These are phyloP conservation scores for Polydrusus pterygomalis DNA, from an alignment of 2,888 invertebrate genomes.

Conservation along the genomic window DNA sequence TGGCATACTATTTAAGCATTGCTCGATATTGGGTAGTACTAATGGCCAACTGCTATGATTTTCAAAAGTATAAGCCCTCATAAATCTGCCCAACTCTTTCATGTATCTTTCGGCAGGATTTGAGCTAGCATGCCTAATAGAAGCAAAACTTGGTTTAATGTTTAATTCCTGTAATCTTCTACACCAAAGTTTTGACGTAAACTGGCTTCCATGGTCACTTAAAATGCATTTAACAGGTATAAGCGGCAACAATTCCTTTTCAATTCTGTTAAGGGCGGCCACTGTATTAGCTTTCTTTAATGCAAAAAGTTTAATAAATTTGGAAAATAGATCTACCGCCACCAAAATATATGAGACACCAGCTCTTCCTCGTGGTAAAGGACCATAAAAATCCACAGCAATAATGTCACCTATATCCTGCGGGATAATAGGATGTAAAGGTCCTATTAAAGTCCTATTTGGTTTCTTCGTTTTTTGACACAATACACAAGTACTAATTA, in stretches of 20 bases:
- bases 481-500: constrained; percentile 44
- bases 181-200: constrained; percentile 56
- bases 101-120: constrained; percentile 46
- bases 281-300: constrained; percentile 31
- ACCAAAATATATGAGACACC: constrained; percentile 57
- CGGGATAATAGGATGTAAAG: constrained; percentile 29
- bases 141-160: constrained; percentile 30
- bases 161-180: constrained; percentile 1
- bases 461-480: constrained; percentile 54
- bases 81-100: constrained; percentile 21
- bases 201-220: no score
- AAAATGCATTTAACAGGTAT: constrained; percentile 15
- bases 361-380: constrained; percentile 51
- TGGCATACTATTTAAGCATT: constrained; percentile 12
- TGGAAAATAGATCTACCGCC: constrained; percentile 57
- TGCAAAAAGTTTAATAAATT: constrained; percentile 57
- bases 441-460: not conserved
- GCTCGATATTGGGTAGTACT: constrained; percentile 10
- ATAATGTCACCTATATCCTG: constrained; percentile 45
- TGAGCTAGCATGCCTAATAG: constrained; percentile 49
- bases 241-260: constrained; percentile 1
- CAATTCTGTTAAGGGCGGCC: constrained; percentile 13
- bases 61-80: constrained; percentile 10
- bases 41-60: constrained; percentile 28
- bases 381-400: constrained; percentile 57